Evolutionary conservation across 2,797 vertebrate genomes (phyloP), one percentile per base, ranked within the genome.

Genomic region (Lithobates sylvaticus): DNA sequence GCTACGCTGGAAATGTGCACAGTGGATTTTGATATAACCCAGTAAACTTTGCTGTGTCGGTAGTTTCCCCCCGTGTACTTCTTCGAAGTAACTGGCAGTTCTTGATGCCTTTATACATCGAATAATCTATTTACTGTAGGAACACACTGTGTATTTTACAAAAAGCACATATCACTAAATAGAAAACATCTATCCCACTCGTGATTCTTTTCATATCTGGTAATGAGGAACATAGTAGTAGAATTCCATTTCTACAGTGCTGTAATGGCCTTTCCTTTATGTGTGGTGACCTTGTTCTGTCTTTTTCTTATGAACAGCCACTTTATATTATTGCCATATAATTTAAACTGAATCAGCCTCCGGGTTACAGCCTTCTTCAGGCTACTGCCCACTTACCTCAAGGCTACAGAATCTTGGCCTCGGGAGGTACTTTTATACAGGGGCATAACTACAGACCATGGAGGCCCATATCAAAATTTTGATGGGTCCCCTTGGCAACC

Each of bases 231-330:
- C 15, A 42, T 77, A n/a, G 58, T 65, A 64, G 34, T n/a, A 26
- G 23, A 9, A 10, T 36, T n/a, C 9, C 23, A 77, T 16, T 65
- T 65, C 36, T 26, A 61, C 5, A 8, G 3, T 3, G 34, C 23
- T 39, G 39, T 64, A 77, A 27, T 29, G 36, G n/a, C 64, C 34
- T 39, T n/a, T 65, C 10, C n/a, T 36, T 77, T 39, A 6, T 26
- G n/a, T 36, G 10, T 58, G 3, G 15, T 65, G 58, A 77, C 58
- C 76, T 77, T 77, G 21, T 77, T 65, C 76, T 77, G 76, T 26
- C 58, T 64, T 32, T 26, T 15, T 39, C 32, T 13, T 47, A 44
- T 47, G 13, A 50, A 36, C 9, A 68, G 4, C 61, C 16, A 42
- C 64, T 68, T n/a, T 5, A 26, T 21, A 15, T 21, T 18, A 68